Percentiles rank a stretch among this genome's conserved stretches.
These are phyloP conservation scores for Pollicipes pollicipes DNA, from an alignment of 1,140 invertebrate species.

Conservation along the genomic window DNA sequence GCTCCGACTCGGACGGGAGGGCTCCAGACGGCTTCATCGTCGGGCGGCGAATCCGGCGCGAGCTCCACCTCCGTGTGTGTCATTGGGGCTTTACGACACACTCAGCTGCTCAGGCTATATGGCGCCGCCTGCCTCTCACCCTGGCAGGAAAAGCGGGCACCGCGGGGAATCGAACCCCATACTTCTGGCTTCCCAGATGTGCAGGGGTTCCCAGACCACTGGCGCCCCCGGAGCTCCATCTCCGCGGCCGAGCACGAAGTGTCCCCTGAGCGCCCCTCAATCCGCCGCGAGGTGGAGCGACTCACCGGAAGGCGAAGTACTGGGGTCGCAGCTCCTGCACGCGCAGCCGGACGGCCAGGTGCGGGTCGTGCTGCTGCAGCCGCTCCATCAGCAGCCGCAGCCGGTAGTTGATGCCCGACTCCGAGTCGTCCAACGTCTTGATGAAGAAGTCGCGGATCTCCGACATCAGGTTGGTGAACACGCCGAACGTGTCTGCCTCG, in stretches of 20 bases:
- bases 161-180: too few species aligned
- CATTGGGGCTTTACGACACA: too few species aligned
- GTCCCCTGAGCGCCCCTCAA: not conserved
- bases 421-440: conserved; percentile 79
- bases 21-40: too few species aligned
- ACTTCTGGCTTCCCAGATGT: too few species aligned
- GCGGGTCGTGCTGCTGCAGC: conserved; percentile 54
- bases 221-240: not conserved
- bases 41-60: not conserved
- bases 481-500: conserved; percentile 94
- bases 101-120: too few species aligned
- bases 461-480: conserved; percentile 90
- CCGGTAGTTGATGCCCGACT: conserved; percentile 47
- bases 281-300: not conserved
- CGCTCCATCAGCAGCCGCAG: conserved; percentile 43
- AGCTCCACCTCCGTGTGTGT: not conserved
- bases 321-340: conserved; percentile 76
- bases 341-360: conserved; percentile 53
- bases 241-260: not conserved
- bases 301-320: conserved; percentile 79
- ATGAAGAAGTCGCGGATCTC: conserved; percentile 97
- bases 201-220: not conserved
- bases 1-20: too few species aligned
- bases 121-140: too few species aligned
- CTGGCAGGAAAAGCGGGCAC: too few species aligned